Percentiles rank a stretch among this genome's conserved stretches.
Conservation (phyloP, 2,797 vertebrate genomes). For the Pyrocephalus nanus region DNA sequence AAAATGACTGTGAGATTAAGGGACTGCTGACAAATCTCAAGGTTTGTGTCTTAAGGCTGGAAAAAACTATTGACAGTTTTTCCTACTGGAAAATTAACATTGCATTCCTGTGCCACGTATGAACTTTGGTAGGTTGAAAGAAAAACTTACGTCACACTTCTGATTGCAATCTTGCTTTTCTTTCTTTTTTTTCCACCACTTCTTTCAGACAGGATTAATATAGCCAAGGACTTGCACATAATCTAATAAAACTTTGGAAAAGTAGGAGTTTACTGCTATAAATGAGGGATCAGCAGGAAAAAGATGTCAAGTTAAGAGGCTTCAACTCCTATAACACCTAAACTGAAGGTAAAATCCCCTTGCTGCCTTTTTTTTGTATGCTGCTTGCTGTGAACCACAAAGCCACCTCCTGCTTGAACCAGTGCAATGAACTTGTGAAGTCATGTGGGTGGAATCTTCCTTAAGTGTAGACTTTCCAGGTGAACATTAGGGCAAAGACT, state of each 20-base stretch:
- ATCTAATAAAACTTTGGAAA: neutral
- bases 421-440: neutral
- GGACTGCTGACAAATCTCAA: neutral
- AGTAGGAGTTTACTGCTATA: neutral
- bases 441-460: neutral
- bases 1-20: neutral
- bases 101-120: neutral
- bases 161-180: neutral
- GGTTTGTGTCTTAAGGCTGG: neutral
- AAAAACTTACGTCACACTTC: neutral
- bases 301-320: neutral
- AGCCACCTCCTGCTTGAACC: neutral
- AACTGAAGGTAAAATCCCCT: slow-evolving; percentile 27
- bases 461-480: neutral
- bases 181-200: neutral
- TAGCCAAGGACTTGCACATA: neutral
- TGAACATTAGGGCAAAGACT: neutral
- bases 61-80: neutral
- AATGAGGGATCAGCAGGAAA: neutral
- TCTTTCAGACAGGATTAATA: slow-evolving; percentile 18
- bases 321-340: neutral
- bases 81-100: neutral
- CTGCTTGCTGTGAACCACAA: neutral
- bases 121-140: neutral
- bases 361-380: neutral